Evolutionary conservation across 2,113 vertebrate genomes (phyloP).

Genomic region (Ptilonorhynchus violaceus): DNA sequence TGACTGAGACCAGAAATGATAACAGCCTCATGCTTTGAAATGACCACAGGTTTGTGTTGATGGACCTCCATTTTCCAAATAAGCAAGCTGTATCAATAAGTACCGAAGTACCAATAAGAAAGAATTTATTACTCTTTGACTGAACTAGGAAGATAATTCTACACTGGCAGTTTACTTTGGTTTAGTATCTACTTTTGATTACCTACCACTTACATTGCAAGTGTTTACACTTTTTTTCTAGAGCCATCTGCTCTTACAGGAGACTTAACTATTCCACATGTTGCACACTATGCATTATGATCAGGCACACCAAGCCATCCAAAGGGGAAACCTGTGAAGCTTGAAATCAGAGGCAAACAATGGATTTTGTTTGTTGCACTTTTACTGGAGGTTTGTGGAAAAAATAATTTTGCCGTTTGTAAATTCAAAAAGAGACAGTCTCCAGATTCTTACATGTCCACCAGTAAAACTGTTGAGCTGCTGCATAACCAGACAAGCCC

Average conservation of each 20-base stretch:
- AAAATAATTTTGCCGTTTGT: background rate
- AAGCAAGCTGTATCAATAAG: background rate
- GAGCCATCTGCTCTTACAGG: background rate
- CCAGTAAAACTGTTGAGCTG: background rate
- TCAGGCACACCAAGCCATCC: background rate
- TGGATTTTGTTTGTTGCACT: background rate
- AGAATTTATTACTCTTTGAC: background rate
- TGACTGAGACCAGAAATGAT: background rate
- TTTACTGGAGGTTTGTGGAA: background rate
- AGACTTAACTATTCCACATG: fast-evolving
- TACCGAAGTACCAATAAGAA: background rate
- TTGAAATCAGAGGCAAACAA: background rate
- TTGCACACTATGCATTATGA: background rate
- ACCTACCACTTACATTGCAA: background rate
- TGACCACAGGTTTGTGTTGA: background rate
- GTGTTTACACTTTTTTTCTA: background rate
- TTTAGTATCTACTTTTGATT: background rate
- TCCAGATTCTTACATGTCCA: background rate
- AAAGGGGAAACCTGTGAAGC: background rate
- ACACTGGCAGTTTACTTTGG: background rate
- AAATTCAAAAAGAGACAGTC: background rate
- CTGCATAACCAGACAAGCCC: background rate
- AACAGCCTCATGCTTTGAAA: background rate
- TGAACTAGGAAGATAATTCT: background rate
- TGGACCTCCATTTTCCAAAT: background rate